Evolutionary conservation across 1,140 invertebrate genomes (phyloP).

Genomic region (Agrilus planipennis): DNA sequence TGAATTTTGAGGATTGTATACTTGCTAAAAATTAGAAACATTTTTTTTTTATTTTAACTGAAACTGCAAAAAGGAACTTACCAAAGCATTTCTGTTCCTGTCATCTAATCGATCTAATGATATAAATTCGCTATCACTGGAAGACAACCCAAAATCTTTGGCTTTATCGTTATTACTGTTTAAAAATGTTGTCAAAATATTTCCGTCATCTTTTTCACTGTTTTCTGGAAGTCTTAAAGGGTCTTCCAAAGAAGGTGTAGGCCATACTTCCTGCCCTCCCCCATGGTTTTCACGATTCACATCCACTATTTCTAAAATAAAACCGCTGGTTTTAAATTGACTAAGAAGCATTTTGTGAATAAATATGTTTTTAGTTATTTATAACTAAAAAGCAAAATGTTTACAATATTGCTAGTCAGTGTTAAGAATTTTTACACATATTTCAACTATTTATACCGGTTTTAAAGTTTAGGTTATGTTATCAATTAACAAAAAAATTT

Average conservation of each 20-base stretch:
- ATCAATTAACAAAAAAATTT: too few relatives aligned
- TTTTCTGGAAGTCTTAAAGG: slow-evolving; percentile 24
- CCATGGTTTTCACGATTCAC: background rate
- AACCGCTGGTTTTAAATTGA: too few relatives aligned
- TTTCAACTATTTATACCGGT: too few relatives aligned
- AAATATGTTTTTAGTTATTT: too few relatives aligned
- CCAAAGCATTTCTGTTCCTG: slow-evolving; percentile 24
- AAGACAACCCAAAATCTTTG: slow-evolving; percentile 30
- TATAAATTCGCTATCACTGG: slow-evolving; percentile 30
- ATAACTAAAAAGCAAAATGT: too few relatives aligned
- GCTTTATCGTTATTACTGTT: slow-evolving; percentile 28
- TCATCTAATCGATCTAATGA: slow-evolving; percentile 28
- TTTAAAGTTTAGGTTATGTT: too few relatives aligned
- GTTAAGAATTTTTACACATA: too few relatives aligned
- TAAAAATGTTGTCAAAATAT: slow-evolving; percentile 24
- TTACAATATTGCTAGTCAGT: too few relatives aligned
- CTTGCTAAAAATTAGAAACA: slow-evolving; percentile 23
- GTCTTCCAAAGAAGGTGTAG: slow-evolving; percentile 24
- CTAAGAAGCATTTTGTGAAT: too few relatives aligned
- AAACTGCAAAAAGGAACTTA: slow-evolving; percentile 10
- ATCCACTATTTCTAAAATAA: slow-evolving; percentile 10
- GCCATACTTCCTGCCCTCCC: slow-evolving; percentile 13
- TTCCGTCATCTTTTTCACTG: slow-evolving; percentile 17
- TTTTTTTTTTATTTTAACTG: background rate
- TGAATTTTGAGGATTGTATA: slow-evolving; percentile 20